Conservation (phyloP, 1,140 invertebrate genomes). For the Ceratina australensis region DNA sequence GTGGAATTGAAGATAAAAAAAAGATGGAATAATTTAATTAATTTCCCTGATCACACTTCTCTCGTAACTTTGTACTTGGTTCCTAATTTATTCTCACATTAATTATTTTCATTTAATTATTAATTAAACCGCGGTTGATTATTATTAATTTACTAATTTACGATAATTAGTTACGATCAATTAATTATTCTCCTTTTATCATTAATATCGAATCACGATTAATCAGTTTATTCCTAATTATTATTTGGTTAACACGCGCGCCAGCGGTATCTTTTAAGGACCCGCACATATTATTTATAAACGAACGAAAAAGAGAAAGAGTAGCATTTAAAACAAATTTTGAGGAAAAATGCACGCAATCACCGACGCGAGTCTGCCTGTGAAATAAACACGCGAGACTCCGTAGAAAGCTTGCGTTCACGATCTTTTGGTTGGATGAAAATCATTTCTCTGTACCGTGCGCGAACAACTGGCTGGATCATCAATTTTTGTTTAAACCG, state of each 20-base stretch:
- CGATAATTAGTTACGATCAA: slow-evolving; percentile 30
- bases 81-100: slow-evolving; percentile 77
- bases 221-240: slow-evolving; percentile 41
- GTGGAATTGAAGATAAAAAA: not conserved
- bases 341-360: slow-evolving; percentile 35
- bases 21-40: slow-evolving; percentile 76
- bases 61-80: slow-evolving; percentile 74
- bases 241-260: slow-evolving; percentile 51
- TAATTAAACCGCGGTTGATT: slow-evolving; percentile 59
- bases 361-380: slow-evolving; percentile 17
- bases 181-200: slow-evolving; percentile 59
- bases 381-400: slow-evolving; percentile 1
- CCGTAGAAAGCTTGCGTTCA: slow-evolving; percentile 15
- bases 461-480: not conserved
- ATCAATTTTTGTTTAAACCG: no score
- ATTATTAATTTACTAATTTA: slow-evolving; percentile 48
- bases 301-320: slow-evolving; percentile 12
- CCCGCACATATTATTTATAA: slow-evolving; percentile 59
- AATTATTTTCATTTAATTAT: slow-evolving; percentile 58
- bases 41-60: slow-evolving; percentile 65
- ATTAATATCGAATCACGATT: slow-evolving; percentile 50
- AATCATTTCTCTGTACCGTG: not conserved
- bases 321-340: not conserved
- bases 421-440: not conserved
- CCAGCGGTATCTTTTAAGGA: slow-evolving; percentile 61